A percentile compares a stretch with the other conserved stretches of the same genome.
Evolutionary conservation across 1,140 invertebrate genomes (phyloP).

Genomic region (Brachionus angularis): DNA sequence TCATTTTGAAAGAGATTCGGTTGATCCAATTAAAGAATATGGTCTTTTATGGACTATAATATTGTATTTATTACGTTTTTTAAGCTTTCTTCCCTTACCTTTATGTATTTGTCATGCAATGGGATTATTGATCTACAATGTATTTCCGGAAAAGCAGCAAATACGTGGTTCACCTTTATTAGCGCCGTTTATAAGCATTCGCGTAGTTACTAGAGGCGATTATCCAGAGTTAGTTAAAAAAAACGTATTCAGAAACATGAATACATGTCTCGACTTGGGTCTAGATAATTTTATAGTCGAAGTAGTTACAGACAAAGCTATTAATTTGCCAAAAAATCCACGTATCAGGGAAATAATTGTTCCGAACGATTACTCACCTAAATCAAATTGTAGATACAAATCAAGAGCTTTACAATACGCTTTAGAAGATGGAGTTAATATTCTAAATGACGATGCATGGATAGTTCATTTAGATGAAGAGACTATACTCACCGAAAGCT

Average conservation of each 20-base stretch:
- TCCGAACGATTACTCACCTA: conserved; percentile 67
- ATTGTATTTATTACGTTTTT: conserved; percentile 47
- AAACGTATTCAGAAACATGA: conserved; percentile 82
- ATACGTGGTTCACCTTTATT: conserved; percentile 81
- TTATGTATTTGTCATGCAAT: conserved; percentile 66
- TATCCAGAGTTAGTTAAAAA: conserved; percentile 81
- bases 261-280: conserved; percentile 79
- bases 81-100: conserved; percentile 47
- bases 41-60: conserved; percentile 30
- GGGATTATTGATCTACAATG: conserved; percentile 83
- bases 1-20: background rate
- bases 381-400: conserved; percentile 88
- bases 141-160: conserved; percentile 84
- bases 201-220: conserved; percentile 88
- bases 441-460: conserved; percentile 83
- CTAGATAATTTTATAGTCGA: conserved; percentile 94
- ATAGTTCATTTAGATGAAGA: conserved; percentile 96
- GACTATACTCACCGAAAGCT: conserved; percentile 85
- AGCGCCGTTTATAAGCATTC: conserved; percentile 88
- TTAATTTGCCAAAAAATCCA: conserved; percentile 67
- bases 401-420: conserved; percentile 91
- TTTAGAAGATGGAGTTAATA: conserved; percentile 78
- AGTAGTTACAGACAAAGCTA: conserved; percentile 85
- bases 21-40: background rate
- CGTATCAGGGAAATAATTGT: conserved; percentile 74